Conservation (phyloP, 2,113 vertebrate species). For the Poeciliopsis prolifica region DNA sequence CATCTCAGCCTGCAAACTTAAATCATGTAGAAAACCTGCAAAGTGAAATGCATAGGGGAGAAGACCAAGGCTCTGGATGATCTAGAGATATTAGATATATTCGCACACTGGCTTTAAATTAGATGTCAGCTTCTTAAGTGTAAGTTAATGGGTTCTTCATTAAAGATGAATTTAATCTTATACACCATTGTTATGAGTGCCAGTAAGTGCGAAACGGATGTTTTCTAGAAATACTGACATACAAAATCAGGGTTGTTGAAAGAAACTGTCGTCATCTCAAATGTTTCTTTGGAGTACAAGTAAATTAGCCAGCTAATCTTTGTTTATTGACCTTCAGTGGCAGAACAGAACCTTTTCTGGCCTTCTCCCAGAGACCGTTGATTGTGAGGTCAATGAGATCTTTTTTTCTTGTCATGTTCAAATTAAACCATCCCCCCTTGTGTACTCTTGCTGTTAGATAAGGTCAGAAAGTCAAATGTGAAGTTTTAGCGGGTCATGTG, state of each 20-base stretch:
- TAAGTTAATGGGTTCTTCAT: background rate
- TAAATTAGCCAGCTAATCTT: background rate
- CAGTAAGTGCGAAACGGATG: background rate
- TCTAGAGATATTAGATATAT: background rate
- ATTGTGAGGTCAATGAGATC: constrained; percentile 31
- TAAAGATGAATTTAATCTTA: background rate
- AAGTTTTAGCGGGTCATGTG: constrained; percentile 31
- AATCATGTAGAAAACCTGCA: too few species aligned
- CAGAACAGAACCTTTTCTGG: constrained; percentile 1
- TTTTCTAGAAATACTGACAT: background rate
- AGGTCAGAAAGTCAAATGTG: constrained; percentile 63
- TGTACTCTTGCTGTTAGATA: constrained; percentile 35
- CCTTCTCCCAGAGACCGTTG: constrained; percentile 6
- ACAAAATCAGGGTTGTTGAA: background rate
- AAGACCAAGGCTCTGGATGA: too few species aligned
- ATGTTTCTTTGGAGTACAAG: background rate
- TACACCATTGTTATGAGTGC: background rate
- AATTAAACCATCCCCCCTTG: constrained; percentile 43
- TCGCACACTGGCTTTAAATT: background rate
- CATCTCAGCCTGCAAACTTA: too few species aligned
- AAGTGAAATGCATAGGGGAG: too few species aligned
- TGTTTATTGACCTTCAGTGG: constrained; percentile 6
- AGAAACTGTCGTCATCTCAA: background rate
- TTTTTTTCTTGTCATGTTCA: constrained; percentile 25
- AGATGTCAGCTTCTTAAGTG: background rate